These are phyloP conservation scores for Chionomys nivalis DNA, from an alignment of 2,113 vertebrate species.

Conservation along the genomic window DNA sequence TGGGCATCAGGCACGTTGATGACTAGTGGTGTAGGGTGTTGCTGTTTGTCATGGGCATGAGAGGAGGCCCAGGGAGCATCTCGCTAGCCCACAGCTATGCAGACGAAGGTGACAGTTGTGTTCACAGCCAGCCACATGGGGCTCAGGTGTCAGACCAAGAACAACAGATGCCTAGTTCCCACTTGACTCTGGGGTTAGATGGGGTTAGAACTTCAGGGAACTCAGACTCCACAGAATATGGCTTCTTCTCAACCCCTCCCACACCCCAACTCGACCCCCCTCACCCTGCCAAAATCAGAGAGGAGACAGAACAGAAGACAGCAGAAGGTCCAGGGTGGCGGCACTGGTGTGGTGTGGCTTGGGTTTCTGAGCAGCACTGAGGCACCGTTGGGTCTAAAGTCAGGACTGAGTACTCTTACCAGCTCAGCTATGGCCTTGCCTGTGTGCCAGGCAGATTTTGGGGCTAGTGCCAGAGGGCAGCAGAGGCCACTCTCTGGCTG, in stretches of 20 bases:
- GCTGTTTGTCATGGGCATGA: neutral
- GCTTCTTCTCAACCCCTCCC: neutral
- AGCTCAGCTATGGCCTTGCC: neutral
- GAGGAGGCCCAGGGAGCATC: neutral
- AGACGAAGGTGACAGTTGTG: neutral
- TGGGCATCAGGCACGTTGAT: neutral
- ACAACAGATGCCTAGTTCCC: too few species aligned
- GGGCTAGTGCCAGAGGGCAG: neutral
- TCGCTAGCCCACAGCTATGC: neutral
- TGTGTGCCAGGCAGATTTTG: neutral
- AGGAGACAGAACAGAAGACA: neutral
- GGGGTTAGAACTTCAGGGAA: neutral
- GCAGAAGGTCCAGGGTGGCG: neutral
- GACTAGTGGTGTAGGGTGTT: neutral
- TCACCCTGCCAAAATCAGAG: neutral
- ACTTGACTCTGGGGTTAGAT: neutral
- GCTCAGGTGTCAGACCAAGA: neutral
- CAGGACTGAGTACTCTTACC: neutral
- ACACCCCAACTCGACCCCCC: rapidly evolving
- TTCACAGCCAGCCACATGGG: neutral
- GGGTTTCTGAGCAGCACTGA: neutral
- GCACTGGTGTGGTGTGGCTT: neutral
- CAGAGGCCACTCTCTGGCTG: neutral
- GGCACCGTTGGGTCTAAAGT: neutral
- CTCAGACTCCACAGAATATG: neutral